Evolutionary conservation across 2,113 vertebrate genomes (phyloP), one percentile per base, ranked within the genome.

Genomic region (Strix uralensis): DNA sequence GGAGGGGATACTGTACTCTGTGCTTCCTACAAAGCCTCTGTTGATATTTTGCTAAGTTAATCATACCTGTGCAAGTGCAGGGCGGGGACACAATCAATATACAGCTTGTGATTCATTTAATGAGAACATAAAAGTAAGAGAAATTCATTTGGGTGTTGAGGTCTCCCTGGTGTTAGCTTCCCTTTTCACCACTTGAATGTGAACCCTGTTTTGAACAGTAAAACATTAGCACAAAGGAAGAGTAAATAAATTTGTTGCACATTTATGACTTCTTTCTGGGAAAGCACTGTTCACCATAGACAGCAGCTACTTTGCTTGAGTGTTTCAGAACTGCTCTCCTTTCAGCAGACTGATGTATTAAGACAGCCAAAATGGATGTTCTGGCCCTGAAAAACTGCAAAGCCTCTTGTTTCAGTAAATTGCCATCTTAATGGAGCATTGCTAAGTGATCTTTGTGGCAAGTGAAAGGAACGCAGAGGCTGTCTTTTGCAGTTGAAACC

Each of bases 391-490:
- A 65, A 73, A 86, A 32, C 30, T 34, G 73, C 49, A 13, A 38
- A 91, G 74, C 69, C 30, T 91, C 18, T 91, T 88, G 57, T 91
- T 92, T 95, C 72, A 79, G 87, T 94, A 96, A 94, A 61, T 73
- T 49, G 72, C 25, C 85, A 32, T 94, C 70, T 90, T 95, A 96
- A 96, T 95, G 96, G 96, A 94, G 51, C 75, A 5, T 15, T 90
- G 83, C 75, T 95, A 97, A 80, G 62, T 93, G 85, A 90, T 90
- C 78, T 83, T 78, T 86, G 78, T 44, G 94, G 84, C 54, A 61
- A 54, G 36, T 94, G 96, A 86, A 93, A 96, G 91, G 63, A 89
- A 40, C 40, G 80, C 91, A 95, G 87, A 42, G 22, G 10, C 72
- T 75, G 82, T 69, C 30, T 91, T 67, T 55, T 77, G 65, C 81